These are phyloP conservation scores for Melinopterus prodromus DNA, from an alignment of 2,888 invertebrate genomes.

Conservation along the genomic window DNA sequence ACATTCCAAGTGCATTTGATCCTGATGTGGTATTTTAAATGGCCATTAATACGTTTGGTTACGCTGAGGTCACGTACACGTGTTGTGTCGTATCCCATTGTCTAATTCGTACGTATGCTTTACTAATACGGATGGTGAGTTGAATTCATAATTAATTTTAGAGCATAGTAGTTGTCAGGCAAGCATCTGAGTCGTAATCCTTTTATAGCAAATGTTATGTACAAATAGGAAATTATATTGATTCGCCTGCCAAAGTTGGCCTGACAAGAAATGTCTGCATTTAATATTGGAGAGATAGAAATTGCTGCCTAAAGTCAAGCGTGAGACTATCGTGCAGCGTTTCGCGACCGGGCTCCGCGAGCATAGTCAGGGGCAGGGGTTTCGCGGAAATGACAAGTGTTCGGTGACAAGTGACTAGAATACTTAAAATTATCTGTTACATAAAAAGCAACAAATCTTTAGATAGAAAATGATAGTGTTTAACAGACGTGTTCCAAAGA, in stretches of 20 bases:
- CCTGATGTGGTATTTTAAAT: background rate
- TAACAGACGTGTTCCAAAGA: too few relatives aligned
- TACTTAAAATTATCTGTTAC: too few relatives aligned
- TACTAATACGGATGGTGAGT: background rate
- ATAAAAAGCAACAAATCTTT: too few relatives aligned
- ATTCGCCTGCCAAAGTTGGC: background rate
- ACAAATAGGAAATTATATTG: background rate
- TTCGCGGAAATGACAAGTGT: too few relatives aligned
- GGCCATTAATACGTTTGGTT: background rate
- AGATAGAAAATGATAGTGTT: too few relatives aligned
- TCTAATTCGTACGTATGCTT: background rate
- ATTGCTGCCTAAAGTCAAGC: too few relatives aligned
- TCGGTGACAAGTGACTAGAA: too few relatives aligned
- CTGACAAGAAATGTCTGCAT: background rate
- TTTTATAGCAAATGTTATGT: background rate
- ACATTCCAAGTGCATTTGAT: background rate
- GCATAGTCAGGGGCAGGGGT: too few relatives aligned
- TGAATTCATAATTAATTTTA: background rate
- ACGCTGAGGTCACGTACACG: background rate
- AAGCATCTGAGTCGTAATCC: background rate
- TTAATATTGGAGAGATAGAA: background rate
- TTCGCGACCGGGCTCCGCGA: too few relatives aligned
- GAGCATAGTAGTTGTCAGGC: background rate
- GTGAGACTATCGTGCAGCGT: too few relatives aligned
- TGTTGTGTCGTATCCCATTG: background rate